Evolutionary conservation across 2,113 vertebrate genomes (phyloP).

Genomic region (Rhea americana): DNA sequence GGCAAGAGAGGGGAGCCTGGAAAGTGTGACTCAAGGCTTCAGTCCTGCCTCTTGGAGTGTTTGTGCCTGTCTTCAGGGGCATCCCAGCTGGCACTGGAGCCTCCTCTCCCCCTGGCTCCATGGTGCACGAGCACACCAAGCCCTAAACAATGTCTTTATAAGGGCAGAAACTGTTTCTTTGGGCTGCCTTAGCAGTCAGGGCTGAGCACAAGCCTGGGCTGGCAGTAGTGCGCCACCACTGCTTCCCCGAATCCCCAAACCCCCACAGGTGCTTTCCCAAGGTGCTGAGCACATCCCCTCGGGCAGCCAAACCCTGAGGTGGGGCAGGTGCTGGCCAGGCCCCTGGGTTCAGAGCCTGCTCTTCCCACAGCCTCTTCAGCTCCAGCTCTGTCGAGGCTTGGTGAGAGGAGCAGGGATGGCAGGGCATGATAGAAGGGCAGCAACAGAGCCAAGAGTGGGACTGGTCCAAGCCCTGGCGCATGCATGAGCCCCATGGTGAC

Average conservation of each 20-base stretch:
- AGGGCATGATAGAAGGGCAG: too few species aligned
- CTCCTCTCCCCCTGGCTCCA: neutral
- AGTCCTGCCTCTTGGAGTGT: slow-evolving; percentile 50
- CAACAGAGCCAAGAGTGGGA: neutral
- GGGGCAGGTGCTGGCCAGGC: too few species aligned
- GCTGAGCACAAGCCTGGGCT: neutral
- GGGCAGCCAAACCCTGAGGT: fast-evolving
- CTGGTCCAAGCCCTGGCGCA: too few species aligned
- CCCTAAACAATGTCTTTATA: slow-evolving; percentile 81
- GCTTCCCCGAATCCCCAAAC: neutral
- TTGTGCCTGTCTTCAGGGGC: slow-evolving; percentile 65
- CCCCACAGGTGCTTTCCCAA: neutral
- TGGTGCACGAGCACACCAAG: neutral
- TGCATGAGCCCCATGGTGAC: neutral
- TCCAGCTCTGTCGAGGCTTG: neutral
- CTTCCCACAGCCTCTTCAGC: fast-evolving
- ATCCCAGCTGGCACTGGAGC: slow-evolving; percentile 18
- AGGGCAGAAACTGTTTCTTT: slow-evolving; percentile 52
- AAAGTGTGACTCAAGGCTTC: slow-evolving; percentile 78
- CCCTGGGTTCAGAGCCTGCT: fast-evolving
- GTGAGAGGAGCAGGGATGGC: neutral
- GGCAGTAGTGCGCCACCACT: neutral
- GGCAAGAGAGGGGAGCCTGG: slow-evolving; percentile 66
- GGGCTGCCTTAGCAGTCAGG: neutral
- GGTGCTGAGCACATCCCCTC: fast-evolving